These are phyloP conservation scores for Ostrea edulis DNA, from an alignment of 1,140 invertebrate species.

Conservation along the genomic window DNA sequence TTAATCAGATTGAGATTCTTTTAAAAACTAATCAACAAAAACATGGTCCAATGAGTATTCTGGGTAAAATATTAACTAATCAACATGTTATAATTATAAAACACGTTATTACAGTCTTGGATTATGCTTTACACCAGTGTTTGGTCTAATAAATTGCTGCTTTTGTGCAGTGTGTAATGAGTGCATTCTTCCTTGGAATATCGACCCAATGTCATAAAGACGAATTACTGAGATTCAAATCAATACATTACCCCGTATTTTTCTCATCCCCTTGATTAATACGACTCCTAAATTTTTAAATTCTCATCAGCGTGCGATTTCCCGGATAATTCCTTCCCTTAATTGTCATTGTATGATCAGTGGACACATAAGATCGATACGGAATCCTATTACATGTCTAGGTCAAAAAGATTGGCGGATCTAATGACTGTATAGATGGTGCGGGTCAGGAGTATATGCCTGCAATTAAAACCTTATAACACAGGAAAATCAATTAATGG, in stretches of 20 bases:
- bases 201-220: conserved; percentile 29
- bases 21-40: too few relatives aligned
- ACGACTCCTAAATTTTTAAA: conserved; percentile 15
- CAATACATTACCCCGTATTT: neutral
- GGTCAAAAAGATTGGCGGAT: conserved; percentile 28
- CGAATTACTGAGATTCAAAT: conserved; percentile 1
- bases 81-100: too few relatives aligned
- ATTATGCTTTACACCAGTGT: neutral
- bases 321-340: conserved; percentile 30
- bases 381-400: conserved; percentile 5
- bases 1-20: too few relatives aligned
- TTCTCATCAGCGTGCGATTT: conserved; percentile 28
- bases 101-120: neutral
- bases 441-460: neutral
- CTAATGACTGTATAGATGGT: conserved; percentile 11
- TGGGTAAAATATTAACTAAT: too few relatives aligned
- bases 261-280: conserved; percentile 35
- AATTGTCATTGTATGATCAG: conserved; percentile 18
- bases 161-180: conserved; percentile 1
- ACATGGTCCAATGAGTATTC: too few relatives aligned
- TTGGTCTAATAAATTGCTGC: neutral
- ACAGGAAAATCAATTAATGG: neutral
- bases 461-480: neutral
- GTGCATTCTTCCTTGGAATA: conserved; percentile 2
- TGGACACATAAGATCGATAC: conserved; percentile 2